Conservation (phyloP, 2,113 vertebrate genomes). For the Paratilapia polleni region DNA sequence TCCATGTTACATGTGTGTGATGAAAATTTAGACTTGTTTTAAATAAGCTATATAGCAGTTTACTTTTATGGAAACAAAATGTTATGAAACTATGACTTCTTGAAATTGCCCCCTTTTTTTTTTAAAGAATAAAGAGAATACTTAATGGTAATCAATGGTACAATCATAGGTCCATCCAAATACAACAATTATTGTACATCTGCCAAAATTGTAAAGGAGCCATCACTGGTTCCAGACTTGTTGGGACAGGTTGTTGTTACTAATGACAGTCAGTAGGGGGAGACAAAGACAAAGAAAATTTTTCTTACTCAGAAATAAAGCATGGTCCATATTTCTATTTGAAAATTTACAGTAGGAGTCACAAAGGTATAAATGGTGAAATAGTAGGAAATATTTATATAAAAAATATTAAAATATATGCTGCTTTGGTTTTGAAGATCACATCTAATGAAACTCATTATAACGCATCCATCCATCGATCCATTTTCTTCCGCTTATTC, state of each 20-base stretch:
- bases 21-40: no score
- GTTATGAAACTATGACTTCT: no score
- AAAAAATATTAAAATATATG: background rate
- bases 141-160: no score
- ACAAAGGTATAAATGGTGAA: background rate
- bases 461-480: no score
- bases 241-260: background rate
- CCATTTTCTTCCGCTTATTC: no score
- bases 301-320: background rate
- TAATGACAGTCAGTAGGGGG: background rate
- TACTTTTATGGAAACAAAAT: no score
- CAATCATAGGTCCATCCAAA: background rate
- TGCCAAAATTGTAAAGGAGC: background rate
- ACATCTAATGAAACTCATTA: background rate
- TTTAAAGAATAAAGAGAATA: no score
- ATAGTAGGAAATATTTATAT: background rate
- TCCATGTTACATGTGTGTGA: no score
- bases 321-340: fast-evolving
- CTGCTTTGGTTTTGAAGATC: background rate
- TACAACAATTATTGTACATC: background rate
- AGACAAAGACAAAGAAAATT: constrained; percentile 15
- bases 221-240: background rate
- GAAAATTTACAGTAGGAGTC: background rate
- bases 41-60: no score
- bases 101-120: no score